Conservation (phyloP, 2,797 vertebrate species). For the Eurystomus glaucurus region DNA sequence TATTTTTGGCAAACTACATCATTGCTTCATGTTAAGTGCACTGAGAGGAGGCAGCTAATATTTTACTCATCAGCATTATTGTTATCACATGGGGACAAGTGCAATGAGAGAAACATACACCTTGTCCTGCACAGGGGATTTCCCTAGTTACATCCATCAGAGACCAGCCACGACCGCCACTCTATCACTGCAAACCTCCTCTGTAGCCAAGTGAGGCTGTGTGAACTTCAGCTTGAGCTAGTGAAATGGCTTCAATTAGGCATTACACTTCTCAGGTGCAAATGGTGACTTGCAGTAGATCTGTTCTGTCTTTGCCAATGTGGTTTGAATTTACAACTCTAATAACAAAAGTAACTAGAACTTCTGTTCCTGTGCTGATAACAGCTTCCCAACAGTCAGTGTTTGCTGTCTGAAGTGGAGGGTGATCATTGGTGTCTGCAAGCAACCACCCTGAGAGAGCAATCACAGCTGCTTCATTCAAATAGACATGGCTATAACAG, state of each 20-base stretch:
- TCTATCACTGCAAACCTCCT: neutral
- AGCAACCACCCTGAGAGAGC: neutral
- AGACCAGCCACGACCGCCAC: neutral
- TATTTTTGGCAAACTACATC: neutral
- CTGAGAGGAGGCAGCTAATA: neutral
- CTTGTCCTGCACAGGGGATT: neutral
- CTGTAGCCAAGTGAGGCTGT: neutral
- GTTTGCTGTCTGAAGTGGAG: neutral
- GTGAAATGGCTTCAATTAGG: constrained; percentile 29
- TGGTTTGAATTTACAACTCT: constrained; percentile 30
- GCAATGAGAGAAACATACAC: neutral
- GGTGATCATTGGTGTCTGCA: neutral
- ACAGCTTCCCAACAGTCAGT: neutral
- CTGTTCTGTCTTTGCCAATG: neutral
- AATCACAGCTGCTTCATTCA: neutral
- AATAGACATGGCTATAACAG: neutral
- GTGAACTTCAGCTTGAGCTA: neutral
- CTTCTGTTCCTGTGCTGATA: neutral
- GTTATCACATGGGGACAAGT: neutral
- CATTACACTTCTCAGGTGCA: constrained; percentile 2
- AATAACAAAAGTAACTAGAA: constrained; percentile 1
- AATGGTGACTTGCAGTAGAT: neutral
- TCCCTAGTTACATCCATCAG: neutral
- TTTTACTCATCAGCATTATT: neutral
- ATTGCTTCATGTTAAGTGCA: neutral